Evolutionary conservation across 1,140 invertebrate species (phyloP), one percentile per base, ranked within the genome.

Genomic region (Neuroterus valhalla): DNA sequence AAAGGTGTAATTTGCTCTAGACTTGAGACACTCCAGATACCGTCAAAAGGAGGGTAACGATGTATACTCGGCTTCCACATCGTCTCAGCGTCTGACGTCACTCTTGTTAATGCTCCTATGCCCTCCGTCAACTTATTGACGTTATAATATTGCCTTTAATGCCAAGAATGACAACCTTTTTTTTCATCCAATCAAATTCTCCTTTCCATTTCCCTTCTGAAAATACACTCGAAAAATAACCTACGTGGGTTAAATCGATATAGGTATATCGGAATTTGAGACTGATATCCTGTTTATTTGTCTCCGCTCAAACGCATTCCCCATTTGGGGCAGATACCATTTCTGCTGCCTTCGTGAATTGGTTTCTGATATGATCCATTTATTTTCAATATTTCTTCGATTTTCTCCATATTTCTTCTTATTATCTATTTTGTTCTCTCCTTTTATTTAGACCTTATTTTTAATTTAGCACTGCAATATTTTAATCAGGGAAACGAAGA

Each of bases 141-240:
- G 31, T 70, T 74, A 74, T 74, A 52, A 66, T 74, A 74, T 74
- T 52, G 72, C 55, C 72, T 62, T 66, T 74, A 66, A 74, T 55
- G 67, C 48, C 72, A 73, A 70, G 68, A 31, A 44, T 70, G 68
- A 74, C 72, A 74, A 26, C 42, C 46, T 45, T 42, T 19, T 69
- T 70, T 45, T 66, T 26, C n/a, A n/a, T n/a, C n/a, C n/a, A n/a
- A 15, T 73, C 31, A 44, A 48, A 68, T 6, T 55, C 31, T 21
- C 12, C 43, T 45, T 45, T 10, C 19, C 67, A 15, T 15, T 62
- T n/a, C 31, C 43, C 38, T 23, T n/a, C 11, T 70, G 31, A 21
- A 31, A 31, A 23, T 70, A 19, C 15, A 31, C 26, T 48, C 46
- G 26, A 26, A 48, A 10, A 70, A 46, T 31, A 50, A 70, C 21